A percentile compares a stretch with the other conserved stretches of the same genome.
Conservation (phyloP, 2,797 vertebrate genomes). For the Chaetodon trifasciatus region DNA sequence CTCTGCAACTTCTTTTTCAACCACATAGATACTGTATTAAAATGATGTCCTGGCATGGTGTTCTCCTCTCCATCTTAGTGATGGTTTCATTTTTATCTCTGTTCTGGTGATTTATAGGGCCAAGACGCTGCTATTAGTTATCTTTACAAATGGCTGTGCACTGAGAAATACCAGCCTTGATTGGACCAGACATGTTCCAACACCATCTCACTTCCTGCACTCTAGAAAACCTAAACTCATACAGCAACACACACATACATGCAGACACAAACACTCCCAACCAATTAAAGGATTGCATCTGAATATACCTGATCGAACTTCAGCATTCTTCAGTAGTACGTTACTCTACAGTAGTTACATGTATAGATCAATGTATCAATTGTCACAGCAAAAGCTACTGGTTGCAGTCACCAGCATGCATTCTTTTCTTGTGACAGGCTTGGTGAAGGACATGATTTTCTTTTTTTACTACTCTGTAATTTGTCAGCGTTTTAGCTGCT, state of each 20-base stretch:
- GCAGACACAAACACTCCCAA: not conserved
- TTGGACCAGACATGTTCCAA: slow-evolving; percentile 74
- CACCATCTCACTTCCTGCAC: slow-evolving; percentile 57
- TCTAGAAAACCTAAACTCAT: slow-evolving; percentile 18
- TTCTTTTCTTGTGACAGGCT: not conserved
- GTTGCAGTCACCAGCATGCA: not conserved
- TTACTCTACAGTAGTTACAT: too few species aligned
- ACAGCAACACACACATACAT: slow-evolving; percentile 14
- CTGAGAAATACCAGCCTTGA: slow-evolving; percentile 78
- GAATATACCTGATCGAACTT: not conserved
- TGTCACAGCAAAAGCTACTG: too few species aligned
- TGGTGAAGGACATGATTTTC: too few species aligned
- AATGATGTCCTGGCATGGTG: slow-evolving; percentile 66
- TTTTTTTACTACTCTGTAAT: not conserved
- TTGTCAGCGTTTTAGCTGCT: too few species aligned
- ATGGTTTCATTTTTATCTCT: slow-evolving; percentile 83
- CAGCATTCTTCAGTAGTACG: not conserved
- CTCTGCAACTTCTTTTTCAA: not conserved
- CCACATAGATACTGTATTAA: slow-evolving; percentile 59
- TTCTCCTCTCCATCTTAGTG: slow-evolving; percentile 75
- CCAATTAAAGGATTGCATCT: not conserved
- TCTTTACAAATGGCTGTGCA: slow-evolving; percentile 73
- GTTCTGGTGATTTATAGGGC: slow-evolving; percentile 82
- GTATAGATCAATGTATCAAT: too few species aligned
- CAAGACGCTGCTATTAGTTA: slow-evolving; percentile 81